phyloP scores from a whole-genome alignment of 2,113 vertebrate genomes.

The Esox niger region DNA sequence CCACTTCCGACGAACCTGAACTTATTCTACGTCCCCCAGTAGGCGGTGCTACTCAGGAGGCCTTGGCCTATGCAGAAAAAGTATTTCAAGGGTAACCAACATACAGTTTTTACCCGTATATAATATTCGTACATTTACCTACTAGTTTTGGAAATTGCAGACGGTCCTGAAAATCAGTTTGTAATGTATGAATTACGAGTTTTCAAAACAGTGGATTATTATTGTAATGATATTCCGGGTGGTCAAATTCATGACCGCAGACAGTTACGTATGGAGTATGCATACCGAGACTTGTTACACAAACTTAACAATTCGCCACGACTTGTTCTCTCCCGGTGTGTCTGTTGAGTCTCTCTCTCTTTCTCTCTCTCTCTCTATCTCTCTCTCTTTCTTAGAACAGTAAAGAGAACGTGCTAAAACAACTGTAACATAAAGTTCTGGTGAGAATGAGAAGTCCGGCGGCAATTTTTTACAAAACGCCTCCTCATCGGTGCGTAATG shows the following conservation, averaged over 20 bases:
- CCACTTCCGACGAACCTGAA: neutral
- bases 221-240: neutral
- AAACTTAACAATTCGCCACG: neutral
- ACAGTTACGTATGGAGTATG: neutral
- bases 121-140: neutral
- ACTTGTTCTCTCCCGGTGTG: neutral
- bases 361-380: no score
- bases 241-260: neutral
- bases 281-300: neutral
- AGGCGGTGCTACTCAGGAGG: slow-evolving; percentile 28
- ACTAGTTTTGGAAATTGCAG: neutral
- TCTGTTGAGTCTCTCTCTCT: no score
- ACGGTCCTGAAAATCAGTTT: neutral
- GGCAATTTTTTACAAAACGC: slow-evolving; percentile 21
- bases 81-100: neutral
- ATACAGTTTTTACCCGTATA: neutral
- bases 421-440: neutral
- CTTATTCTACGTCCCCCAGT: slow-evolving; percentile 10
- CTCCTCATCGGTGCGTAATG: slow-evolving; percentile 58
- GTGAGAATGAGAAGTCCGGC: neutral
- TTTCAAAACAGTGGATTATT: neutral
- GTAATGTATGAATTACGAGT: neutral
- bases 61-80: neutral
- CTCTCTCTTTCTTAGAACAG: neutral
- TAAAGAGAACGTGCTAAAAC: neutral